A percentile compares a stretch with the other conserved stretches of the same genome.
Conservation (phyloP, 2,888 invertebrate species). For the Acheta domesticus region DNA sequence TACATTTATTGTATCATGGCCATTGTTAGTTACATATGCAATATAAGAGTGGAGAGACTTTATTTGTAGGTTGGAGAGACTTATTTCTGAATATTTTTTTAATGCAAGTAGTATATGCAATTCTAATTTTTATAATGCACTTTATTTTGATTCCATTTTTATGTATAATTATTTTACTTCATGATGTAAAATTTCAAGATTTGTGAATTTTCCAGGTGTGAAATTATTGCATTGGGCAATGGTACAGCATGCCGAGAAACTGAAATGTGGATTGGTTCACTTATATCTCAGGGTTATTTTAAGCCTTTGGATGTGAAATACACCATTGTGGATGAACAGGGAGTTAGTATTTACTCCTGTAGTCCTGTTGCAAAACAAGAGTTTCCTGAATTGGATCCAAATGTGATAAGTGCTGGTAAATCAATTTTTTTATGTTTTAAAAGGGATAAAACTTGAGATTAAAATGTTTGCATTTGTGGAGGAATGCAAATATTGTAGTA, state of each 20-base stretch:
- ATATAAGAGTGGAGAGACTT: no score
- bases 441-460: neutral
- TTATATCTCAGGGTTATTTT: constrained; percentile 58
- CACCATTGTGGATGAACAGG: constrained; percentile 84
- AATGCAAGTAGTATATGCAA: no score
- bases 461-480: neutral
- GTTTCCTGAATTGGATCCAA: constrained; percentile 78
- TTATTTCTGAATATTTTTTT: no score
- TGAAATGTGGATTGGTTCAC: constrained; percentile 65
- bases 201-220: constrained; percentile 56
- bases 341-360: constrained; percentile 90
- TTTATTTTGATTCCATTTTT: no score
- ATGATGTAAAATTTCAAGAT: no score
- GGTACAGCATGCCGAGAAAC: constrained; percentile 88
- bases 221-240: constrained; percentile 84
- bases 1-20: no score
- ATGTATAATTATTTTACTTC: no score
- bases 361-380: constrained; percentile 78
- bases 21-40: no score
- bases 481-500: no score
- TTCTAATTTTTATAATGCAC: no score
- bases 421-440: constrained; percentile 25
- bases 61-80: no score
- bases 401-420: constrained; percentile 71
- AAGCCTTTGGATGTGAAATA: constrained; percentile 59